Evolutionary conservation across 2,797 vertebrate species (phyloP).

Genomic region (Crypturellus tataupa): DNA sequence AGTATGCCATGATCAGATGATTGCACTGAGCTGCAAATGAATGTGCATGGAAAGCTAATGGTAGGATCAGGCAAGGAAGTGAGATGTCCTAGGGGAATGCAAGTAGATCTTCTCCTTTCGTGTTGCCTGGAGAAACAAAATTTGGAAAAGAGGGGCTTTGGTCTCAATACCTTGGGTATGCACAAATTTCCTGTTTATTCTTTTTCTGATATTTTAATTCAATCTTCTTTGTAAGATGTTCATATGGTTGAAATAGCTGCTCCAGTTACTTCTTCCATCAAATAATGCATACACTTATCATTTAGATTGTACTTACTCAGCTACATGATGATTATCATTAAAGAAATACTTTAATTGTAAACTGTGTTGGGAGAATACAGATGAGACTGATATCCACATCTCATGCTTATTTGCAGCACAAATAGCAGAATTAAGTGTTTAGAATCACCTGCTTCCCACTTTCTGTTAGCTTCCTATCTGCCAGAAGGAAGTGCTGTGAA

Average conservation of each 20-base stretch:
- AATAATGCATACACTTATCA: neutral
- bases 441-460: rapidly evolving
- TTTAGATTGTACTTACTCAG: slow-evolving; percentile 9
- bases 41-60: rapidly evolving
- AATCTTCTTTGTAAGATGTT: neutral
- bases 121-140: neutral
- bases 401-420: neutral
- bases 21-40: neutral
- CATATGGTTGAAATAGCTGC: neutral
- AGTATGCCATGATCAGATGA: neutral
- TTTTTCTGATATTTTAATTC: neutral
- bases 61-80: neutral
- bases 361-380: neutral
- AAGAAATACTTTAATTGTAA: neutral
- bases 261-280: neutral
- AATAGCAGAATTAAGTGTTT: neutral
- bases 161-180: neutral
- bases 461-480: neutral
- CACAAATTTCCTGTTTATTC: neutral
- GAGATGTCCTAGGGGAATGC: rapidly evolving
- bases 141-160: neutral
- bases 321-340: neutral
- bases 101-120: neutral
- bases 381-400: neutral
- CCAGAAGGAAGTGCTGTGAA: neutral